Percentiles rank a stretch among this genome's conserved stretches.
Evolutionary conservation across 1,140 invertebrate genomes (phyloP).

Genomic region (Saxidomus purpurata): DNA sequence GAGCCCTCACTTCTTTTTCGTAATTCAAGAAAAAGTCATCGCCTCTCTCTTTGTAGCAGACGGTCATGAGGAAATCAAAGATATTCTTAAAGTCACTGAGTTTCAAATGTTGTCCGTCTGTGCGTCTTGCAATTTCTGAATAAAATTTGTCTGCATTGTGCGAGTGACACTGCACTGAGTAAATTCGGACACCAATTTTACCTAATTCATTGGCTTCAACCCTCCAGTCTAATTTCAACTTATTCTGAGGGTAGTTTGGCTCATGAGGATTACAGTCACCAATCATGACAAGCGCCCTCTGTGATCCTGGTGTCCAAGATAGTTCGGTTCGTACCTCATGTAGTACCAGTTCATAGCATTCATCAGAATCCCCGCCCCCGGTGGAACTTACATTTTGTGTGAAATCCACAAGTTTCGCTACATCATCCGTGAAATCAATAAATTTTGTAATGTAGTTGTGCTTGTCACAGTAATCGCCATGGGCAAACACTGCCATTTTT

Average conservation of each 20-base stretch:
- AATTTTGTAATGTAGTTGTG: constrained; percentile 75
- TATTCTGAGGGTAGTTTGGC: constrained; percentile 71
- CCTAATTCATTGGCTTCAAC: too few relatives aligned
- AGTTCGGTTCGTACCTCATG: constrained; percentile 74
- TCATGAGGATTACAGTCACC: constrained; percentile 80
- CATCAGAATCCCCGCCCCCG: constrained; percentile 72
- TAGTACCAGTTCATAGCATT: constrained; percentile 81
- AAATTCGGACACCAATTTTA: too few relatives aligned
- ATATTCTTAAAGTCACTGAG: too few relatives aligned
- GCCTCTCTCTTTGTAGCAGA: constrained; percentile 69
- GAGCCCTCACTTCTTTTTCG: constrained; percentile 52
- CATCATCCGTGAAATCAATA: too few relatives aligned
- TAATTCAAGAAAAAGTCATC: constrained; percentile 62
- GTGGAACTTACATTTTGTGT: constrained; percentile 72
- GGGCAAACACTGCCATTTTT: too few relatives aligned
- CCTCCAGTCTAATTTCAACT: too few relatives aligned
- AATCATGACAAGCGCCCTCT: constrained; percentile 79
- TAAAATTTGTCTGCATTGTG: constrained; percentile 29
- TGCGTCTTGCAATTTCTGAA: constrained; percentile 65
- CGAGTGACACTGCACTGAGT: constrained; percentile 46
- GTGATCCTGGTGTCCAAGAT: constrained; percentile 78
- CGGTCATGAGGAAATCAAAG: constrained; percentile 71
- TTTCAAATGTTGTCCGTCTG: too few relatives aligned
- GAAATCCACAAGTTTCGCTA: constrained; percentile 74
- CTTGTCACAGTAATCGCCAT: constrained; percentile 77